Evolutionary conservation across 2,113 vertebrate species (phyloP), one percentile per base, ranked within the genome.

Genomic region (Leiothrix lutea): DNA sequence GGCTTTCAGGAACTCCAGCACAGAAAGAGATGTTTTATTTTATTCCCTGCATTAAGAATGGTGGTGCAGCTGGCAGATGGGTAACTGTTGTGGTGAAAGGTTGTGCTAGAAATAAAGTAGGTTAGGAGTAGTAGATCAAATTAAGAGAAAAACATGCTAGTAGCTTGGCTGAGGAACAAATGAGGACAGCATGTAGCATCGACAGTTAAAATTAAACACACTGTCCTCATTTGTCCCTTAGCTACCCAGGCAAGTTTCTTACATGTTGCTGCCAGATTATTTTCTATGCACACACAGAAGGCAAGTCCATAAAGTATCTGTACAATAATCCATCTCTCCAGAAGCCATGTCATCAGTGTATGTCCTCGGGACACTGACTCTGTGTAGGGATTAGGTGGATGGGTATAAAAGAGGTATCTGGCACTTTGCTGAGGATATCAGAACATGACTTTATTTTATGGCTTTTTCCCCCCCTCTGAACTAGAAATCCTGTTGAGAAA

Each of bases 131-230:
- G 48, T 86, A 84, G 86, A 94, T 88, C 75, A 92, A 69, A 93
- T 96, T 94, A 94, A 86, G 69, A 93, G 61, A 90, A 90, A 95
- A 96, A 83, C 48, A 78, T 71, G 60, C 40, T 88, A 84, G 72
- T 80, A 88, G 31, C 57, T 93, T 95, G 93, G 95, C 90, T 71
- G 57, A 92, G 61, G 65, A 83, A 92, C 88, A 95, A 96, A 97
- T 93, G 90, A 95, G 85, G 88, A 93, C 86, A 96, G 88, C 65
- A 78, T 53, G 64, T 84, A 69, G 77, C 73, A 77, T 12, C 1
- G 1, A 88, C 80, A 92, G 80, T 84, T 92, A 92, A 94, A 95
- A 96, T 95, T 92, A 94, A 93, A 95, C 69, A 80, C 31, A 45
- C 40, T 90, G 77, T 94, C 90, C 94, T 93, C 79, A 74, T 92